phyloP scores from a whole-genome alignment of 2,113 vertebrate genomes.

The Sander lucioperca region DNA sequence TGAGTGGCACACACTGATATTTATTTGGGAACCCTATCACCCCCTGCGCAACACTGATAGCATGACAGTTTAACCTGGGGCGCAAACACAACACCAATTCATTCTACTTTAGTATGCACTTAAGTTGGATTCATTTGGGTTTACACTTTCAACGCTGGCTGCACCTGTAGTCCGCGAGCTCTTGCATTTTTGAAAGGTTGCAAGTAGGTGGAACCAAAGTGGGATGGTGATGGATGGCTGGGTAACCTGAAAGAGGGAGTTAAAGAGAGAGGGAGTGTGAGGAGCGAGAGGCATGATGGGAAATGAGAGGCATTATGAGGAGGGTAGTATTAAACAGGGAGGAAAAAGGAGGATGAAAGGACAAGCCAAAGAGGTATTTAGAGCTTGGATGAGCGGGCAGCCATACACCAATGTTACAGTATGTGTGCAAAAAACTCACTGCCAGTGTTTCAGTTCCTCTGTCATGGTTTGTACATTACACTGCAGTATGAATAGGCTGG shows the following conservation, averaged over 20 bases:
- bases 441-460: slow-evolving; percentile 12
- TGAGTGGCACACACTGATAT: background rate
- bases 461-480: slow-evolving; percentile 43
- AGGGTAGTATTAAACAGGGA: slow-evolving; percentile 40
- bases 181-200: background rate
- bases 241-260: slow-evolving; percentile 3
- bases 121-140: slow-evolving; percentile 8
- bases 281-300: slow-evolving; percentile 5
- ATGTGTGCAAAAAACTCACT: slow-evolving; percentile 15
- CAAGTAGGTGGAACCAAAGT: slow-evolving; percentile 13
- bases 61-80: background rate
- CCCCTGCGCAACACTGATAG: slow-evolving; percentile 1
- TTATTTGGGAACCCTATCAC: background rate
- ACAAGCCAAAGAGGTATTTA: slow-evolving; percentile 44
- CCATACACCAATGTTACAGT: slow-evolving; percentile 13
- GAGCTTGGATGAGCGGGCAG: slow-evolving; percentile 39
- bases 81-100: slow-evolving; percentile 9
- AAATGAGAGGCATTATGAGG: slow-evolving; percentile 41
- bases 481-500: slow-evolving; percentile 26
- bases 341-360: slow-evolving; percentile 23
- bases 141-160: background rate
- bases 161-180: background rate
- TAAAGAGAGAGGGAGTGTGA: slow-evolving; percentile 23
- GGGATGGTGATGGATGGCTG: slow-evolving; percentile 39
- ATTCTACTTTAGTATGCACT: background rate